Conservation (phyloP, 2,888 invertebrate species). For the Terebella lapidaria region DNA sequence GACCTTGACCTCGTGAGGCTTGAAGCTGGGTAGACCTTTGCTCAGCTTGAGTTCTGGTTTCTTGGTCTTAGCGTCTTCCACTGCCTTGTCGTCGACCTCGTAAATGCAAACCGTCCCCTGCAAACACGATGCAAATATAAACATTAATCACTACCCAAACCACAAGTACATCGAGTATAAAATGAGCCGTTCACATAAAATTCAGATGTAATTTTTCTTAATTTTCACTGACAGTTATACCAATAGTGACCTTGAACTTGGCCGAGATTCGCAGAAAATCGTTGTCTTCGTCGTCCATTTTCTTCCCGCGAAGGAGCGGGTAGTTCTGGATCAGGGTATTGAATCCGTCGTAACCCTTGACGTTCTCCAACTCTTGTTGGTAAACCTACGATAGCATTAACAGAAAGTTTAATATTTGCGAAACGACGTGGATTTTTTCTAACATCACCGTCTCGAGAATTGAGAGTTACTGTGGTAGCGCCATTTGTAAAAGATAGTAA, state of each 20-base stretch:
- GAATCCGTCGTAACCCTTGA: constrained; percentile 23
- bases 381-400: too few relatives aligned
- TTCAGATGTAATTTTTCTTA: too few relatives aligned
- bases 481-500: too few relatives aligned
- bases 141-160: too few relatives aligned
- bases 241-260: constrained; percentile 26
- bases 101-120: constrained; percentile 25
- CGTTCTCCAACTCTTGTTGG: constrained; percentile 24
- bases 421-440: too few relatives aligned
- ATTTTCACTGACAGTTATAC: too few relatives aligned
- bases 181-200: too few relatives aligned
- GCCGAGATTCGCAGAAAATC: constrained; percentile 21
- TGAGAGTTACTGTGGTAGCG: too few relatives aligned
- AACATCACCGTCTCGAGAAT: too few relatives aligned
- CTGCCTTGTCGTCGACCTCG: constrained; percentile 13
- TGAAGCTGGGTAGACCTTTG: constrained; percentile 14
- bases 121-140: too few relatives aligned
- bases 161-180: too few relatives aligned
- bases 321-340: constrained; percentile 25
- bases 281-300: constrained; percentile 29
- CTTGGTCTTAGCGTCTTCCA: neutral
- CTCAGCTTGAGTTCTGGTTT: constrained; percentile 12
- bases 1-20: constrained; percentile 23
- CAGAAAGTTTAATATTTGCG: too few relatives aligned
- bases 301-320: constrained; percentile 26